Percentiles rank a stretch among this genome's conserved stretches.
phyloP scores from a whole-genome alignment of 2,888 invertebrate genomes.

The Branchellion lobata region DNA sequence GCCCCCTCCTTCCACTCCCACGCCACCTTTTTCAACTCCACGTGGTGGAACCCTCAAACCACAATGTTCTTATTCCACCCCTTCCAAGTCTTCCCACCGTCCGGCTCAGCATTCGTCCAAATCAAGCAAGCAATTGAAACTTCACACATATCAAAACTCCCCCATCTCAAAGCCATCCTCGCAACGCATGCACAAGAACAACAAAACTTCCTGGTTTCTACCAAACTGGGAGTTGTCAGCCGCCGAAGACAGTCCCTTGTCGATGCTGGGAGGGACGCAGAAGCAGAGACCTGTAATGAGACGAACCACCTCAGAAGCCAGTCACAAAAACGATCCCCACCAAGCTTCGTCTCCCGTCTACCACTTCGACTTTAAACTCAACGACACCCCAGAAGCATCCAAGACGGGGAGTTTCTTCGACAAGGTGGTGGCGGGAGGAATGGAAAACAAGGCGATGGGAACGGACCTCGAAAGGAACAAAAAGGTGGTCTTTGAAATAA shows the following conservation, averaged over 20 bases:
- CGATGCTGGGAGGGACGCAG: slow-evolving; percentile 37
- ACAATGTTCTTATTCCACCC: too few relatives aligned
- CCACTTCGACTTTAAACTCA: slow-evolving; percentile 27
- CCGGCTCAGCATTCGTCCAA: background rate
- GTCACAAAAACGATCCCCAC: background rate
- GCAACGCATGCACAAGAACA: slow-evolving; percentile 16
- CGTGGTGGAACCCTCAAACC: too few relatives aligned
- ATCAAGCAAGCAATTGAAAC: background rate
- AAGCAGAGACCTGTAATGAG: slow-evolving; percentile 34
- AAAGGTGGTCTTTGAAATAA: background rate
- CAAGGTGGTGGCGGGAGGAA: background rate
- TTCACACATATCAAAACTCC: background rate
- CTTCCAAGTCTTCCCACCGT: background rate
- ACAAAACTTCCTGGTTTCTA: slow-evolving; percentile 36
- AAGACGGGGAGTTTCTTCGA: background rate
- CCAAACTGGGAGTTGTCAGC: slow-evolving; percentile 37
- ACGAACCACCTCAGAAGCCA: slow-evolving; percentile 22
- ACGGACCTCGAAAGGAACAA: background rate
- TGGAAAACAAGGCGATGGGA: background rate
- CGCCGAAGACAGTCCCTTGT: slow-evolving; percentile 9
- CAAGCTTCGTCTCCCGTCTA: slow-evolving; percentile 1
- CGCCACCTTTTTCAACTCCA: too few relatives aligned
- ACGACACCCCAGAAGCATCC: background rate
- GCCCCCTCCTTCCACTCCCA: too few relatives aligned
- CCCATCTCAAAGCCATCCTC: background rate